These are phyloP conservation scores for Hystrix cristata DNA, from an alignment of 2,113 vertebrate species.

Conservation along the genomic window DNA sequence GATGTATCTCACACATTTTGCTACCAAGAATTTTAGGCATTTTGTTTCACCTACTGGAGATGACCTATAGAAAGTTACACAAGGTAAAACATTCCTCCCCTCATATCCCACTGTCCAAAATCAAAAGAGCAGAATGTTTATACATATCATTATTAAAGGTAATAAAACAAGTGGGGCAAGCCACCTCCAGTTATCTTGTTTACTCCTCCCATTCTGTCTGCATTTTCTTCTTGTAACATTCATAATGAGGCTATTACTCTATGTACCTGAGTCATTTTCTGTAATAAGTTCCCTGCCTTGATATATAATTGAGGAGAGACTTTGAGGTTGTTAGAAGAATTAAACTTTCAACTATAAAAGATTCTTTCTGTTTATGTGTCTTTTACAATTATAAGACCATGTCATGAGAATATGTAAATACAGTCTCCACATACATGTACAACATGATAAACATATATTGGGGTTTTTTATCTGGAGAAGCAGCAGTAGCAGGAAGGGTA, in stretches of 20 bases:
- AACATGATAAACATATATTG: not conserved
- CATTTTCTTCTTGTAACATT: not conserved
- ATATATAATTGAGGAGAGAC: not conserved
- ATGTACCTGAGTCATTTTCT: slow-evolving; percentile 20
- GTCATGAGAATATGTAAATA: not conserved
- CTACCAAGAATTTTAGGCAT: not conserved
- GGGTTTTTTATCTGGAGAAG: not conserved
- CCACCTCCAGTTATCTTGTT: not conserved
- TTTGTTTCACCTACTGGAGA: not conserved
- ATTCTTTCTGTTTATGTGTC: not conserved
- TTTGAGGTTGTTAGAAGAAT: slow-evolving; percentile 27
- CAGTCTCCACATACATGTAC: not conserved
- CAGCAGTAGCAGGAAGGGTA: not conserved
- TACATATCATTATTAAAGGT: not conserved
- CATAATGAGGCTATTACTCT: not conserved
- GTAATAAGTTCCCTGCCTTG: not conserved
- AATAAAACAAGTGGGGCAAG: not conserved
- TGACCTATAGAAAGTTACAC: not conserved
- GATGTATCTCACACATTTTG: not conserved
- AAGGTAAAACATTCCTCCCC: not conserved
- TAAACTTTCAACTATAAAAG: not conserved
- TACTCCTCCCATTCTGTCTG: not conserved
- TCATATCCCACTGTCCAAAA: not conserved
- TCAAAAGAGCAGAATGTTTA: not conserved
- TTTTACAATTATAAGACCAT: slow-evolving; percentile 16